Percentiles rank a stretch among this genome's conserved stretches.
Evolutionary conservation across 2,888 invertebrate genomes (phyloP).

Genomic region (Sipha maydis): DNA sequence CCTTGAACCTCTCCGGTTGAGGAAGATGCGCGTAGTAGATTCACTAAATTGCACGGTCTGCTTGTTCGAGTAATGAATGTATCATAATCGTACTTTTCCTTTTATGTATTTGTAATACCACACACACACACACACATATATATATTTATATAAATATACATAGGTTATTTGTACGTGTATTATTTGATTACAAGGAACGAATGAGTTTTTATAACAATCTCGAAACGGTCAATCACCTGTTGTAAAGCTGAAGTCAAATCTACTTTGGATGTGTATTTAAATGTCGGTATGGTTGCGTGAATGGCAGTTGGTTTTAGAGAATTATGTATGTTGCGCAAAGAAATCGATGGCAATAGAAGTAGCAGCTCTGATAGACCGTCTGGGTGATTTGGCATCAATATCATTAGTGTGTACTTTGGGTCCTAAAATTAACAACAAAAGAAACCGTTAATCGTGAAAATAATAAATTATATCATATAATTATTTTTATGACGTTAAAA

Average conservation of each 20-base stretch:
- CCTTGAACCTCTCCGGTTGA: constrained; percentile 54
- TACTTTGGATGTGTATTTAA: constrained; percentile 81
- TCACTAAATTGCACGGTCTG: constrained; percentile 56
- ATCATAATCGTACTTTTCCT: neutral
- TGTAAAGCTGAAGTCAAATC: constrained; percentile 83
- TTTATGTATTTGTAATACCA: neutral
- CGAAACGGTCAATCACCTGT: constrained; percentile 72
- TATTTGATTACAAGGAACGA: neutral
- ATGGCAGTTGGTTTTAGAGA: constrained; percentile 78
- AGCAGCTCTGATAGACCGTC: constrained; percentile 74
- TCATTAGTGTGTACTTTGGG: constrained; percentile 78
- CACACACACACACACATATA: neutral
- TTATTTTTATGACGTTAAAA: neutral
- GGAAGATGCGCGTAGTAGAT: neutral
- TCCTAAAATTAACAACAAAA: constrained; percentile 66
- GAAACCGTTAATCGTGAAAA: constrained; percentile 37
- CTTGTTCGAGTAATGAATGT: constrained; percentile 35
- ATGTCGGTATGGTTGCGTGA: constrained; percentile 82
- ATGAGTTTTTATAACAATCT: neutral
- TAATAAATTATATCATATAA: neutral
- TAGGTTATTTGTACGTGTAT: neutral
- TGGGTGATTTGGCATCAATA: constrained; percentile 76
- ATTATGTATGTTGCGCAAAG: constrained; percentile 76
- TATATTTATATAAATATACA: neutral
- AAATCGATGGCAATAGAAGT: constrained; percentile 73